A percentile compares a stretch with the other conserved stretches of the same genome.
Evolutionary conservation across 2,113 vertebrate species (phyloP).

Genomic region (Leptodactylus fuscus): DNA sequence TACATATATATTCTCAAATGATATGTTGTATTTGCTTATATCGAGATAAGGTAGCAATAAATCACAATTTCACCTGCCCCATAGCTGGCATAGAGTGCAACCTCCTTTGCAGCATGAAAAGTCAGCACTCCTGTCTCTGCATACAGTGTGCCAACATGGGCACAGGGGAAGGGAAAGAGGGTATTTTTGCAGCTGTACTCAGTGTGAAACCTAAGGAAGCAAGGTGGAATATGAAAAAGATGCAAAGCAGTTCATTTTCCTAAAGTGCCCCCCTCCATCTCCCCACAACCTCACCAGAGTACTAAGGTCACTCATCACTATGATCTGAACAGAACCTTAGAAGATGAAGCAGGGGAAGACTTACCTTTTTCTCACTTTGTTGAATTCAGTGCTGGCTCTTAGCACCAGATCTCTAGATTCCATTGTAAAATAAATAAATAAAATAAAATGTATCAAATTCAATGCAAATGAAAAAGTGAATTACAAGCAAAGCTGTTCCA

Average conservation of each 20-base stretch:
- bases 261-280: neutral
- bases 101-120: neutral
- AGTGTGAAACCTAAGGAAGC: neutral
- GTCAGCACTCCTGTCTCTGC: neutral
- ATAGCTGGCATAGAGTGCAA: neutral
- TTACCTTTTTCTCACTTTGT: slow-evolving; percentile 47
- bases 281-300: neutral
- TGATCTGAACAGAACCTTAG: neutral
- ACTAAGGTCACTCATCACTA: slow-evolving; percentile 11
- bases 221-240: neutral
- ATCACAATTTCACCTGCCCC: neutral
- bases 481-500: neutral
- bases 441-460: neutral
- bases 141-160: slow-evolving; percentile 18
- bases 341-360: neutral
- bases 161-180: neutral
- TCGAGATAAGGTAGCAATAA: too few relatives aligned
- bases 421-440: slow-evolving; percentile 40
- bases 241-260: slow-evolving; percentile 7
- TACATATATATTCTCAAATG: too few relatives aligned
- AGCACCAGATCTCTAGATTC: slow-evolving; percentile 41
- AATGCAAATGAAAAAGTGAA: slow-evolving; percentile 3
- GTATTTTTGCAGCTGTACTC: neutral
- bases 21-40: too few relatives aligned
- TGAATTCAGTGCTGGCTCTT: slow-evolving; percentile 44